Evolutionary conservation across 1,140 invertebrate species (phyloP).

Genomic region (Dinoponera quadriceps): DNA sequence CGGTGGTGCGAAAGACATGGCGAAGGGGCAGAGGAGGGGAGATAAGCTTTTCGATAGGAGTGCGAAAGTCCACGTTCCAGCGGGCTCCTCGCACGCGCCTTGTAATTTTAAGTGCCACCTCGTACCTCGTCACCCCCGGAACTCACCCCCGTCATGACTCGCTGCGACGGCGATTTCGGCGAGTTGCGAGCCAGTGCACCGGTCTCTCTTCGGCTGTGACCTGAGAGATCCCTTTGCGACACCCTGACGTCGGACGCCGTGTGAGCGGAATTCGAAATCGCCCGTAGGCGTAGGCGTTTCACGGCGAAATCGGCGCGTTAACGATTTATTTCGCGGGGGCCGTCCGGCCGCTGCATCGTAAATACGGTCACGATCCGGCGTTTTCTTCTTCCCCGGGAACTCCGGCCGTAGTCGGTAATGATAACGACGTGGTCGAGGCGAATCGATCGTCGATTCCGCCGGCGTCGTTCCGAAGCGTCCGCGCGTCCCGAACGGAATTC

Average conservation of each 20-base stretch:
- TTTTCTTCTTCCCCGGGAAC: conserved; percentile 71
- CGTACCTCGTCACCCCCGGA: conserved; percentile 14
- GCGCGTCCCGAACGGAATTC: conserved; percentile 29
- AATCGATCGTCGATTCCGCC: conserved; percentile 63
- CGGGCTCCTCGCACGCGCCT: conserved; percentile 59
- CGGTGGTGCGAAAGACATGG: not conserved
- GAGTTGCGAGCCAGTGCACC: not conserved
- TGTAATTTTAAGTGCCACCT: conserved; percentile 71
- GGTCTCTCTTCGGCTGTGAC: not conserved
- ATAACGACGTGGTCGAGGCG: conserved; percentile 61
- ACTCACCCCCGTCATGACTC: conserved; percentile 3
- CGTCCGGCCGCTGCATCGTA: conserved; percentile 64
- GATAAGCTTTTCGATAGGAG: conserved; percentile 46
- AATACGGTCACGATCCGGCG: conserved; percentile 71
- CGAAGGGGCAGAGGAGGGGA: conserved; percentile 8
- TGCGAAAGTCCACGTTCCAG: conserved; percentile 34
- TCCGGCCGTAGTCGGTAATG: conserved; percentile 60
- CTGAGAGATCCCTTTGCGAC: conserved; percentile 63
- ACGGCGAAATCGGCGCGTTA: conserved; percentile 72
- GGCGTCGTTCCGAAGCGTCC: not conserved
- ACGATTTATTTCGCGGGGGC: conserved; percentile 75
- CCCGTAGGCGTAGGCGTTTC: conserved; percentile 45
- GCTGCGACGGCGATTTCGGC: conserved; percentile 16
- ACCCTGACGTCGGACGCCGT: conserved; percentile 61
- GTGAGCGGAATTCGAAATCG: conserved; percentile 73